Evolutionary conservation across 2,113 vertebrate genomes (phyloP).

Genomic region (Asarcornis scutulata): DNA sequence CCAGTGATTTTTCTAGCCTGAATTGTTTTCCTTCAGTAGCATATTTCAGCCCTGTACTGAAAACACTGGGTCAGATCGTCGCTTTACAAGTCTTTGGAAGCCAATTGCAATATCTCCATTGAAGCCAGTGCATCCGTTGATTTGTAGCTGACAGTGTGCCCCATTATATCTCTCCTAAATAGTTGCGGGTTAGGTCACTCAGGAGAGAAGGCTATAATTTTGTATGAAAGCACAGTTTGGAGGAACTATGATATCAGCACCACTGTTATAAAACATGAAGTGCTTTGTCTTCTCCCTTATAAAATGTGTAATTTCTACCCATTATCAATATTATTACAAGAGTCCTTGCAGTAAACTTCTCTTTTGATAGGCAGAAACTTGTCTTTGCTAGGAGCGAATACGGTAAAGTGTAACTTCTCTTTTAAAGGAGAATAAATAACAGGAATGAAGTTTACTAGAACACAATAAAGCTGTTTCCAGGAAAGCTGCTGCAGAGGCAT

Average conservation of each 20-base stretch:
- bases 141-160: conserved; percentile 16
- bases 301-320: conserved; percentile 65
- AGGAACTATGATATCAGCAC: conserved; percentile 60
- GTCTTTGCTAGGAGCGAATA: conserved; percentile 36
- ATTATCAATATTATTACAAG: conserved; percentile 59
- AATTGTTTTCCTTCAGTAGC: not conserved
- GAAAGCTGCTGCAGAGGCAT: conserved; percentile 59
- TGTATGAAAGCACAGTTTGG: conserved; percentile 50
- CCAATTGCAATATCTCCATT: not conserved
- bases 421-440: conserved; percentile 70
- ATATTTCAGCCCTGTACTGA: not conserved
- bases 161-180: conserved; percentile 31
- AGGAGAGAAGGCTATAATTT: conserved; percentile 57
- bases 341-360: conserved; percentile 50
- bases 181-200: conserved; percentile 57
- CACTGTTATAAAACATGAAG: conserved; percentile 51
- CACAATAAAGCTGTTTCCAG: conserved; percentile 56
- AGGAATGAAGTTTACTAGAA: conserved; percentile 57
- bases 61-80: not conserved
- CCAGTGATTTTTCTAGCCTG: not conserved
- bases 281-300: conserved; percentile 51
- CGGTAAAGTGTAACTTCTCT: conserved; percentile 39
- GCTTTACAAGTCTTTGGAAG: not conserved
- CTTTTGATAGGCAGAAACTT: conserved; percentile 57
- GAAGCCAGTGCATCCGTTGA: not conserved